These are phyloP conservation scores for Harmothoe impar DNA, from an alignment of 2,888 invertebrate genomes.

Conservation along the genomic window DNA sequence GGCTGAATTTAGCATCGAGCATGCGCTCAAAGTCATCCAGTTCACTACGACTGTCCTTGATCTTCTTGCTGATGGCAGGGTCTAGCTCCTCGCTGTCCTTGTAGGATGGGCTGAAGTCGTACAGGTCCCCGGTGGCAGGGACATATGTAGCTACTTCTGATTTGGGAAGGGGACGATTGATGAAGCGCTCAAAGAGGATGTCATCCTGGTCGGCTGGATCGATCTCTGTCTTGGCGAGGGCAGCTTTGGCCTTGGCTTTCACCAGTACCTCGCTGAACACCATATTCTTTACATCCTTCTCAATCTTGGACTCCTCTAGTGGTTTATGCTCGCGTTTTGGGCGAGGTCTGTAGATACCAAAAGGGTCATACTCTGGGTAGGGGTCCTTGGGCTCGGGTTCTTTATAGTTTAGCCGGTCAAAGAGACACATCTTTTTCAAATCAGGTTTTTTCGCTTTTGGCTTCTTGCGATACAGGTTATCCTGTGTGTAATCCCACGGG, in stretches of 20 bases:
- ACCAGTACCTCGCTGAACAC: constrained; percentile 23
- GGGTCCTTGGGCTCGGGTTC: neutral
- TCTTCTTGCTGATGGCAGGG: constrained; percentile 38
- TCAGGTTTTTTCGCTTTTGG: neutral
- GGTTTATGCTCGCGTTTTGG: constrained; percentile 29
- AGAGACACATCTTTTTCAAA: constrained; percentile 17
- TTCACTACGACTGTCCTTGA: constrained; percentile 30
- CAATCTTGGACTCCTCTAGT: constrained; percentile 16
- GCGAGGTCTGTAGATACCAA: constrained; percentile 50
- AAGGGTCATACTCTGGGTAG: constrained; percentile 59
- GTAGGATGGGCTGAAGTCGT: constrained; percentile 43
- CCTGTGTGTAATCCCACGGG: constrained; percentile 63
- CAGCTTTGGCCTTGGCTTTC: constrained; percentile 32
- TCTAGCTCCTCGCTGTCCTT: constrained; percentile 33
- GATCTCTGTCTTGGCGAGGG: neutral
- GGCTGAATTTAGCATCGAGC: constrained; percentile 44
- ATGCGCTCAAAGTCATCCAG: constrained; percentile 48
- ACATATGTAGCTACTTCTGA: constrained; percentile 33
- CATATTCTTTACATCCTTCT: constrained; percentile 47
- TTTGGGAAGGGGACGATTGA: constrained; percentile 61
- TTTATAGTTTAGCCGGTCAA: neutral
- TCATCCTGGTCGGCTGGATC: constrained; percentile 56
- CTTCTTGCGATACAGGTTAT: constrained; percentile 47
- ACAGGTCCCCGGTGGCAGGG: constrained; percentile 59
- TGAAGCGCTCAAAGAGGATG: constrained; percentile 51